These are phyloP conservation scores for Zaprionus kolodkinae DNA, from an alignment of 1,140 invertebrate species.

Conservation along the genomic window DNA sequence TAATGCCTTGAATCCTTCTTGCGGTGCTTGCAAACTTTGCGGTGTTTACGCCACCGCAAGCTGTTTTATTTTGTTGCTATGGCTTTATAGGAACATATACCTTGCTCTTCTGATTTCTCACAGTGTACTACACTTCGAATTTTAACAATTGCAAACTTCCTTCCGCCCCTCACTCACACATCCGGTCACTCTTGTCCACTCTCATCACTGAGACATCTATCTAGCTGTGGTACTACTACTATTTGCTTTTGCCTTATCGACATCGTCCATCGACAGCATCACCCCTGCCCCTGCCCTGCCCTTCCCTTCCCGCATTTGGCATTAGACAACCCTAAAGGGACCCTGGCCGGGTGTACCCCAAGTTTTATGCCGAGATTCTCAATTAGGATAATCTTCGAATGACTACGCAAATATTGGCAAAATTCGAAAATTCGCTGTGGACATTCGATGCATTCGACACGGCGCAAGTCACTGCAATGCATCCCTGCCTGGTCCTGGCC, in stretches of 20 bases:
- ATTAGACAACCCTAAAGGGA: constrained; percentile 24
- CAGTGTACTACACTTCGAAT: constrained; percentile 48
- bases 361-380: constrained; percentile 70
- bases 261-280: background rate
- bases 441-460: constrained; percentile 56
- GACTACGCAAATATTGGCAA: constrained; percentile 82
- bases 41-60: no score
- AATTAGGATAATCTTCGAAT: constrained; percentile 83
- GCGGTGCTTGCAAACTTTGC: no score
- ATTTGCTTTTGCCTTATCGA: constrained; percentile 41
- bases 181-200: background rate
- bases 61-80: no score
- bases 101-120: constrained; percentile 6
- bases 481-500: background rate
- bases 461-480: constrained; percentile 41
- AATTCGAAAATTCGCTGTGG: constrained; percentile 77
- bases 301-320: constrained; percentile 25
- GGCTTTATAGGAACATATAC: no score
- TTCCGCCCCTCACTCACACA: constrained; percentile 1
- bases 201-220: constrained; percentile 13
- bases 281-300: background rate
- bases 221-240: constrained; percentile 12
- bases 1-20: no score
- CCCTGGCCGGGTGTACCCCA: constrained; percentile 18
- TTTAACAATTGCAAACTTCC: constrained; percentile 55